Conservation (phyloP, 2,113 vertebrate genomes). For the Corvus cornix region DNA sequence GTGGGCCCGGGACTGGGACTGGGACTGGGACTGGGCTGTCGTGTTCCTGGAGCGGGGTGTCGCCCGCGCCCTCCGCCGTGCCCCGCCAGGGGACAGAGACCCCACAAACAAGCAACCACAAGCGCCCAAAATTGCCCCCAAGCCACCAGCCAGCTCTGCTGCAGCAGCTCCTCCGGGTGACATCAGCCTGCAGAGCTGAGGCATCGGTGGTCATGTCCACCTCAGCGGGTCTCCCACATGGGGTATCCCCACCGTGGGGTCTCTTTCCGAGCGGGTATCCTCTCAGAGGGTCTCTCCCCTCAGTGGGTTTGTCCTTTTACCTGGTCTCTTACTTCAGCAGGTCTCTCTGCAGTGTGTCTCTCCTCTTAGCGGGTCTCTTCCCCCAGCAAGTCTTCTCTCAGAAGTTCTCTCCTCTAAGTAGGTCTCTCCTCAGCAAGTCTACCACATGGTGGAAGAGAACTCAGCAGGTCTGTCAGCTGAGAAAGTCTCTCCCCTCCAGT, state of each 20-base stretch:
- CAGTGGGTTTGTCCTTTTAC: not conserved
- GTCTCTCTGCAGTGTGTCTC: not conserved
- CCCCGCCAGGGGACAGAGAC: not conserved
- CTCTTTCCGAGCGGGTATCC: not conserved
- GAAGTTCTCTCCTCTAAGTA: not conserved
- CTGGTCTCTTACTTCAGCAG: not conserved
- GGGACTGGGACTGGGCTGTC: rapidly evolving
- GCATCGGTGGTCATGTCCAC: too few species aligned
- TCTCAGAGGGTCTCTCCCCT: not conserved
- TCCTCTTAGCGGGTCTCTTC: not conserved
- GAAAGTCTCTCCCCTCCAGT: not conserved
- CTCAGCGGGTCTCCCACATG: not conserved
- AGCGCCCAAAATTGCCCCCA: not conserved
- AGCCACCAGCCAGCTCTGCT: not conserved
- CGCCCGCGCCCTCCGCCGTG: not conserved
- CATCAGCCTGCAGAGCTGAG: not conserved
- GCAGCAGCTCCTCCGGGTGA: not conserved
- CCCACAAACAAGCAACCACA: not conserved
- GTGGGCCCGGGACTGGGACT: not conserved
- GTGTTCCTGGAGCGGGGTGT: not conserved
- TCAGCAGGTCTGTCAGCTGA: not conserved
- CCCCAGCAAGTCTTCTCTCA: not conserved
- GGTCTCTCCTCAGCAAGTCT: not conserved
- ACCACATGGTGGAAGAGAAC: not conserved
- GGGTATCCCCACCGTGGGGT: not conserved